These are phyloP conservation scores for Enteromius paludinosus DNA, from an alignment of 2,797 vertebrate species.

Conservation along the genomic window DNA sequence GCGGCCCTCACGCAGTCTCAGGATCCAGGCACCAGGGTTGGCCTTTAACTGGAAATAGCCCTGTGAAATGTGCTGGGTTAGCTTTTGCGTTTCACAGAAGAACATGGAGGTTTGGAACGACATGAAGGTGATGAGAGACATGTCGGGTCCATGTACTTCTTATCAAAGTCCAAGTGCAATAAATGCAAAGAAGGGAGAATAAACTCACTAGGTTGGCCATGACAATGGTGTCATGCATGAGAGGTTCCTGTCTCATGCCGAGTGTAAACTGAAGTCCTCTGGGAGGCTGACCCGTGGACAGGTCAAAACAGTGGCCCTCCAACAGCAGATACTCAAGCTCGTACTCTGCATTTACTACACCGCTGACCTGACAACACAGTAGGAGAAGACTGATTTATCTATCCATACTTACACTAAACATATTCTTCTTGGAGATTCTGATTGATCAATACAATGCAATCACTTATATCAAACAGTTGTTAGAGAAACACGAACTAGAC, in stretches of 20 bases:
- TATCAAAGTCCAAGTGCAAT: not conserved
- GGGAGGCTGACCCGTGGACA: conserved; percentile 87
- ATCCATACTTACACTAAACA: not conserved
- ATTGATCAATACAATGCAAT: not conserved
- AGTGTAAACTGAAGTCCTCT: conserved; percentile 94
- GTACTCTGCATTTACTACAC: conserved; percentile 87
- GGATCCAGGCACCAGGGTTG: conserved; percentile 92
- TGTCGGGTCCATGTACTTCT: not conserved
- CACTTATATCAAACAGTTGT: not conserved
- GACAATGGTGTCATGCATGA: conserved; percentile 92
- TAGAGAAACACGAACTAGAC: not conserved
- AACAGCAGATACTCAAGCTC: conserved; percentile 93
- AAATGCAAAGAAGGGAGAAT: not conserved
- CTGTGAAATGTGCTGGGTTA: conserved; percentile 68
- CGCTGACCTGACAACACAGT: conserved; percentile 77
- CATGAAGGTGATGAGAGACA: not conserved
- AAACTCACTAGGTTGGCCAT: conserved; percentile 94
- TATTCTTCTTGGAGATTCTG: not conserved
- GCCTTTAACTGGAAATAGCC: conserved; percentile 99
- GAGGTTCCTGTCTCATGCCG: conserved; percentile 85
- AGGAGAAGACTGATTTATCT: not conserved
- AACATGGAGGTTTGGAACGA: not conserved
- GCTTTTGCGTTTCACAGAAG: not conserved
- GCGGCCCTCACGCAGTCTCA: conserved; percentile 89
- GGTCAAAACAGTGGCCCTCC: conserved; percentile 95